phyloP scores from a whole-genome alignment of 2,888 invertebrate genomes.

The Lasioglossum oenotherae region DNA sequence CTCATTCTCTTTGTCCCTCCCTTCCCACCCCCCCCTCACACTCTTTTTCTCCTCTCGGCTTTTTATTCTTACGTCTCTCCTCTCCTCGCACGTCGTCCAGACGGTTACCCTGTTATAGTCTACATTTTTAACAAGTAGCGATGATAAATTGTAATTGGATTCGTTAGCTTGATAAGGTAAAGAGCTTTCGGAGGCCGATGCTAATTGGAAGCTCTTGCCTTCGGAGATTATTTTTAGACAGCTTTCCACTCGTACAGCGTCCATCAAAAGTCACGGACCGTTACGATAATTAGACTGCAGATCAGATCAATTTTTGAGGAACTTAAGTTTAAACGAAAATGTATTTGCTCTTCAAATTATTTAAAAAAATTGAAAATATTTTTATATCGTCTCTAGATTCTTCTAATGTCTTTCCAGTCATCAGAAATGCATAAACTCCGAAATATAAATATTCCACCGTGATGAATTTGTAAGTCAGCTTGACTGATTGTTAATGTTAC shows the following conservation, averaged over 20 bases:
- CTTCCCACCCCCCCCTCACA: not conserved
- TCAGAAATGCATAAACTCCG: no score
- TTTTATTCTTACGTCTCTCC: not conserved
- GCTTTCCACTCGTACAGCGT: not conserved
- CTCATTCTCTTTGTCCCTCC: no score
- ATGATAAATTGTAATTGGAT: slow-evolving; percentile 12
- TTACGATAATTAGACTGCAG: not conserved
- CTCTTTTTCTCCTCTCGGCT: not conserved
- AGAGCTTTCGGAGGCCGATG: not conserved
- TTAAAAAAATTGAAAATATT: not conserved
- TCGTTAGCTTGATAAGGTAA: not conserved
- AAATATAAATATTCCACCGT: no score
- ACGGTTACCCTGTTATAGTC: not conserved
- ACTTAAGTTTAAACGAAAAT: not conserved
- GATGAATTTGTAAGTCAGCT: no score
- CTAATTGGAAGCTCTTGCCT: slow-evolving; percentile 5
- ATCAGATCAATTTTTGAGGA: not conserved
- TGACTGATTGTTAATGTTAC: no score
- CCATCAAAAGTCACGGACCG: not conserved
- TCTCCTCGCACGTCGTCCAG: not conserved
- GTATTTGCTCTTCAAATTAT: not conserved
- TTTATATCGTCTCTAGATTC: not conserved
- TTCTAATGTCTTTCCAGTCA: not conserved
- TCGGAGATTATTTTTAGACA: not conserved
- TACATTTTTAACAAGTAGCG: not conserved